These are phyloP conservation scores for Dreissena rostriformis DNA, from an alignment of 1,140 invertebrate species.

Conservation along the genomic window DNA sequence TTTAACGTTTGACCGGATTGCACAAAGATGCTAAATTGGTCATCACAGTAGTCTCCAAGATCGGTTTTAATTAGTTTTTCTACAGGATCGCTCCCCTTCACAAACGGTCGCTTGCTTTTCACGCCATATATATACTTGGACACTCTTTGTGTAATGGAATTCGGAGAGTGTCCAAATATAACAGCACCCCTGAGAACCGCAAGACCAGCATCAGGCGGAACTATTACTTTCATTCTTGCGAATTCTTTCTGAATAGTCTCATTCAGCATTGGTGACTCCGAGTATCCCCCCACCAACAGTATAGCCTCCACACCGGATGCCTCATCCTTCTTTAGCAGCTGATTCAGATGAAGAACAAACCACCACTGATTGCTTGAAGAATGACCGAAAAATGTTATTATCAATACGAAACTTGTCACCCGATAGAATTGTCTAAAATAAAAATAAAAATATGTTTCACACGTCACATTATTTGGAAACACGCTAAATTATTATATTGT, in stretches of 20 bases:
- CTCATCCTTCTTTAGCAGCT: background rate
- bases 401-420: slow-evolving; percentile 13
- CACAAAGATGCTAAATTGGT: background rate
- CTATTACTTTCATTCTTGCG: background rate
- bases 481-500: background rate
- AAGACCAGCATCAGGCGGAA: background rate
- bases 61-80: too few relatives aligned
- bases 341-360: background rate
- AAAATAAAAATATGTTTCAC: background rate
- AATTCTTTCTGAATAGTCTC: background rate
- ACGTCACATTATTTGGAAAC: background rate
- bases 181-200: background rate
- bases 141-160: background rate
- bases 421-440: background rate
- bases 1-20: background rate
- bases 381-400: background rate
- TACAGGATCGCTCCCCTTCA: too few relatives aligned
- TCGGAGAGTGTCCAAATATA: background rate
- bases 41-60: background rate
- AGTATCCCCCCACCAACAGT: background rate
- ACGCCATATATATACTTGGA: background rate
- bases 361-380: background rate
- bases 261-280: background rate
- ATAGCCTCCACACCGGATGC: background rate
- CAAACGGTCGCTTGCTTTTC: too few relatives aligned